Base-by-base conservation (phyloP, 2,888 invertebrate species). In the Cynaeus angustus region DNA sequence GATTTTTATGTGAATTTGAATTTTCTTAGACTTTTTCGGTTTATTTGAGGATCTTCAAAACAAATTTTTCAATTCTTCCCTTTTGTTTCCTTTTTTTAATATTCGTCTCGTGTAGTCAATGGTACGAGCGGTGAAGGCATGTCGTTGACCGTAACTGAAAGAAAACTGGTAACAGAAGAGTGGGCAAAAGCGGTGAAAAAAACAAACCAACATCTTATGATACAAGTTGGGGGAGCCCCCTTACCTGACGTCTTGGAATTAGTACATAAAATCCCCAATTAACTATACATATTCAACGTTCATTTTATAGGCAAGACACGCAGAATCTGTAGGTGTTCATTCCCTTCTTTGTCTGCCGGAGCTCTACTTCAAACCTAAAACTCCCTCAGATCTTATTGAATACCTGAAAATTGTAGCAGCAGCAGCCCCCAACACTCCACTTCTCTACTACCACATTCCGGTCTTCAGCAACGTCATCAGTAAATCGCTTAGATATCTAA, bases 381-480 rank as follows among this genome's bases (percentile, higher is more conserved):
- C 84, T 0, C 85, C 88, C 0, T 82, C 86, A 5, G 89, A 91
- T 30, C 85, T 94, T 58, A 90, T 91, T 0, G 85, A 87, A 64
- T 94, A 94, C 80, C 86, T 94, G 56, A 88, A 88, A 75, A 80
- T 88, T 52, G 89, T 96, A 3, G 89, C 91, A 0, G 85, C 87
- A 10, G 90, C 91, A 0, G 95, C 94, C 0, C 92, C 93, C 0
- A 90, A 89, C 4, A 89, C 91, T 0, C 95, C 96, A 0, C 88
- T 96, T 45, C 86, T 94, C 26, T 95, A 95, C 81, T 96, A 96
- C 80, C 95, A 96, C 80, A 92, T 94, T 75, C 95, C 95, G 0
- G 86, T 86, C 70, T 89, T 91, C 83, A 91, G 91, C 41, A 89
- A 89, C 68, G 91, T 95, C 16, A 88, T 91, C 74, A 86, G 95